A percentile compares a stretch with the other conserved stretches of the same genome.
These are phyloP conservation scores for Furcula furcula DNA, from an alignment of 2,888 invertebrate species.

Conservation along the genomic window DNA sequence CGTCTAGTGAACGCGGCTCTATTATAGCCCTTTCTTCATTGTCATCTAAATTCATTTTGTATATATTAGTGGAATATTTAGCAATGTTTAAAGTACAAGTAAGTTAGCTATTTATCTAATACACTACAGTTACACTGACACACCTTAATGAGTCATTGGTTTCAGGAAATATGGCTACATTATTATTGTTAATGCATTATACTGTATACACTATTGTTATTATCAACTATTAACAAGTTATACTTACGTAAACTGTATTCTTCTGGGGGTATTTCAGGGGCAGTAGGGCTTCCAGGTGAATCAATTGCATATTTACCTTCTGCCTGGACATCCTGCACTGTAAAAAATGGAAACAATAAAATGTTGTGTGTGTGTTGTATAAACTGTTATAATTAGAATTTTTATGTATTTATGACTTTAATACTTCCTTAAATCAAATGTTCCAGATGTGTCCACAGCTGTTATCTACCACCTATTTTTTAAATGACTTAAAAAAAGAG, in stretches of 20 bases:
- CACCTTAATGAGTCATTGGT: background rate
- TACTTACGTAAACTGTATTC: conserved; percentile 93
- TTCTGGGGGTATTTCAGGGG: conserved; percentile 94
- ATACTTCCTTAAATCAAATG: too few relatives aligned
- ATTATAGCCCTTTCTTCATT: conserved; percentile 98
- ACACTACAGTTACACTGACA: background rate
- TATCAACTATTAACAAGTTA: background rate
- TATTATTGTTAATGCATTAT: too few relatives aligned
- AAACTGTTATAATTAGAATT: background rate
- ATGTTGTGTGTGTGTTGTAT: too few relatives aligned
- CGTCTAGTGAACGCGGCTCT: conserved; percentile 92
- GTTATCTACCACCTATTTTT: too few relatives aligned
- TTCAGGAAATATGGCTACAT: too few relatives aligned
- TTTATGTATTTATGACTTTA: too few relatives aligned
- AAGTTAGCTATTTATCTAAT: too few relatives aligned
- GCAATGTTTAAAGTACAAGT: background rate
- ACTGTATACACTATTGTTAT: too few relatives aligned
- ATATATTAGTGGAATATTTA: background rate
- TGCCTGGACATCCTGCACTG: conserved; percentile 97
- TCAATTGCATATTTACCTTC: conserved; percentile 98
- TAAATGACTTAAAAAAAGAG: too few relatives aligned
- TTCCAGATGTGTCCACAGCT: too few relatives aligned
- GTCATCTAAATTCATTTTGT: conserved; percentile 85
- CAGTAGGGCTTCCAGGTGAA: conserved; percentile 95
- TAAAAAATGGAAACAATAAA: too few relatives aligned